Evolutionary conservation across 2,888 invertebrate species (phyloP), one percentile per base, ranked within the genome.

Genomic region (Neoaliturus tenellus): DNA sequence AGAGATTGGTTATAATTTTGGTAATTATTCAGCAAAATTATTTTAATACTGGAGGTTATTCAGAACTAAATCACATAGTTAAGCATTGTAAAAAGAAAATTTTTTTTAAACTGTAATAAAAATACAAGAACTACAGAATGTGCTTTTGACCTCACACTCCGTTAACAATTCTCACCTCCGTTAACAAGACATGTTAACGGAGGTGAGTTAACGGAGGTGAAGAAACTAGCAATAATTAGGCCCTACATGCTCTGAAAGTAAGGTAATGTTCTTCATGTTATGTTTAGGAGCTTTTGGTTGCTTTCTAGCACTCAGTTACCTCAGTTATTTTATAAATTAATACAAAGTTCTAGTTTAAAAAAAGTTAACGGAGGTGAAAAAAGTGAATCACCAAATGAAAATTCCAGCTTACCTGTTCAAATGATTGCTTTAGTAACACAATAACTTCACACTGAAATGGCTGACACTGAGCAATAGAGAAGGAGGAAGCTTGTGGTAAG

Each of bases 331-430:
- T 39, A 39, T 51, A 51, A 51, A 51, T 51, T n/a, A 51, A 51
- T 51, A 51, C 14, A n/a, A n/a, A 51, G 20, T 51, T 51, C 20
- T 51, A 51, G 17, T 51, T 51, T 51, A n/a, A 51, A n/a, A 51
- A n/a, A 51, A n/a, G 51, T 51, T 51, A 51, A 51, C n/a, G 51
- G 51, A 51, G 14, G 51, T 51, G 51, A 51, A n/a, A n/a, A 51
- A 51, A 51, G 51, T n/a, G 14, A 51, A 51, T 51, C 20, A 51
- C 51, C 51, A 51, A 51, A 51, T n/a, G 51, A n/a, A n/a, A n/a
- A n/a, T 51, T 12, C 20, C 51, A 51, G 39, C 51, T n/a, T n/a
- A 51, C 14, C 51, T n/a, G 20, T 51, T 51, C 14, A 51, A 12
- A 51, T 51, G 14, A n/a, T n/a, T n/a, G 20, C 51, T 51, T n/a